Evolutionary conservation across 2,113 vertebrate genomes (phyloP).

Genomic region (Elephantulus edwardii): DNA sequence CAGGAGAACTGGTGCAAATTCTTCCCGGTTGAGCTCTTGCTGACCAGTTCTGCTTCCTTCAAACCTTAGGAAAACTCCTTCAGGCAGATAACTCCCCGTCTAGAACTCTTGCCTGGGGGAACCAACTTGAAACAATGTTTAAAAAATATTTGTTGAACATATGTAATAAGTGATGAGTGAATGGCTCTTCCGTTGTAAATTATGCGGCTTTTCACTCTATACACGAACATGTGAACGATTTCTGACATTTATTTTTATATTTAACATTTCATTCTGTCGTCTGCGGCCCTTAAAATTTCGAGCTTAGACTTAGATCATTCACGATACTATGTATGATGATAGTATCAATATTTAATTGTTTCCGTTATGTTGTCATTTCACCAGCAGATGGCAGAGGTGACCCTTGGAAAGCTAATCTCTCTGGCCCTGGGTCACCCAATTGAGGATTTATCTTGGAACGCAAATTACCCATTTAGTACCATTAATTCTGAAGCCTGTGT

Average conservation of each 20-base stretch:
- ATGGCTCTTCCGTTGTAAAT: constrained; percentile 18
- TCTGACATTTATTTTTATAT: constrained; percentile 49
- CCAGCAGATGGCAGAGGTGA: constrained; percentile 70
- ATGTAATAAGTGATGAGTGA: constrained; percentile 33
- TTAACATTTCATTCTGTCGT: constrained; percentile 60
- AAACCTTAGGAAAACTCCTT: neutral
- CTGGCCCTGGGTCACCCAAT: constrained; percentile 41
- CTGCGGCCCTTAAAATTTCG: constrained; percentile 18
- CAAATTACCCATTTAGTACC: constrained; percentile 60
- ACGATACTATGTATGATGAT: constrained; percentile 5
- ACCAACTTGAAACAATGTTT: neutral
- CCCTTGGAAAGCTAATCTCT: constrained; percentile 25
- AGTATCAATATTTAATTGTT: constrained; percentile 45
- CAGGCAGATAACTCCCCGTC: neutral
- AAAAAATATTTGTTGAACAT: constrained; percentile 60
- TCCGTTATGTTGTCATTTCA: constrained; percentile 52
- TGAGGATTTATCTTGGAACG: constrained; percentile 50
- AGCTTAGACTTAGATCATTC: constrained; percentile 9
- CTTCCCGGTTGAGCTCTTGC: neutral
- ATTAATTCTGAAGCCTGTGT: constrained; percentile 55
- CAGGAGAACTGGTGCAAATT: neutral
- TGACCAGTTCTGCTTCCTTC: neutral
- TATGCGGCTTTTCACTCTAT: neutral
- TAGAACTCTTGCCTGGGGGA: constrained; percentile 36
- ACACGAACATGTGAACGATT: constrained; percentile 16